Evolutionary conservation across 2,888 invertebrate species (phyloP).

Genomic region (Dysmachus trigonus): DNA sequence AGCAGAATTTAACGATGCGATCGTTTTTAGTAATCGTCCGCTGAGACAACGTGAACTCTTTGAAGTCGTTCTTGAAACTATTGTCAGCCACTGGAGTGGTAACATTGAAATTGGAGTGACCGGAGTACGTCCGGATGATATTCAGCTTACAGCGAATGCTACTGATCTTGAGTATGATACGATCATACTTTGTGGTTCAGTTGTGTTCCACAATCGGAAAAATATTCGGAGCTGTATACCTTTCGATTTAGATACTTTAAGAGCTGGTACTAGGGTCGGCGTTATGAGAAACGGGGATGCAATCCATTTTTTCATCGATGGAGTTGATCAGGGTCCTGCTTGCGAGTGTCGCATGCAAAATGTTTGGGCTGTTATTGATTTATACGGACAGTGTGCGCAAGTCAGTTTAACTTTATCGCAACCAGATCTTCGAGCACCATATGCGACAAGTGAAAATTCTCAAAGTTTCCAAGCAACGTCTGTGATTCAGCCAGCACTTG

Average conservation of each 20-base stretch:
- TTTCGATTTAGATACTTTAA: slow-evolving; percentile 84
- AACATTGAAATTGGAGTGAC: slow-evolving; percentile 90
- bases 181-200: slow-evolving; percentile 91
- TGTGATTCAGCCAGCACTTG: slow-evolving; percentile 67
- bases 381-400: slow-evolving; percentile 95
- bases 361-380: slow-evolving; percentile 93
- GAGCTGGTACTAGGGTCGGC: slow-evolving; percentile 81
- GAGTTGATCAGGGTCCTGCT: slow-evolving; percentile 86
- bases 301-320: slow-evolving; percentile 86
- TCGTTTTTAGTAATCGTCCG: slow-evolving; percentile 89
- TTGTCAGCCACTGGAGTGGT: slow-evolving; percentile 93
- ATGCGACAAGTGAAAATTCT: slow-evolving; percentile 67
- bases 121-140: slow-evolving; percentile 87
- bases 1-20: slow-evolving; percentile 94
- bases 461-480: slow-evolving; percentile 69
- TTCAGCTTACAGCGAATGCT: slow-evolving; percentile 88
- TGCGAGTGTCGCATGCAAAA: slow-evolving; percentile 80
- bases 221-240: slow-evolving; percentile 85
- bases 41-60: slow-evolving; percentile 90
- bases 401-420: slow-evolving; percentile 68
- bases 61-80: slow-evolving; percentile 87
- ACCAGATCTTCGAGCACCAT: slow-evolving; percentile 60
- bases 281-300: slow-evolving; percentile 89
- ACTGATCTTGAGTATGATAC: slow-evolving; percentile 92
- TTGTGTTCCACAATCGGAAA: slow-evolving; percentile 88